Percentiles rank a stretch among this genome's conserved stretches.
These are phyloP conservation scores for Nemurella pictetii DNA, from an alignment of 2,888 invertebrate species.

Conservation along the genomic window DNA sequence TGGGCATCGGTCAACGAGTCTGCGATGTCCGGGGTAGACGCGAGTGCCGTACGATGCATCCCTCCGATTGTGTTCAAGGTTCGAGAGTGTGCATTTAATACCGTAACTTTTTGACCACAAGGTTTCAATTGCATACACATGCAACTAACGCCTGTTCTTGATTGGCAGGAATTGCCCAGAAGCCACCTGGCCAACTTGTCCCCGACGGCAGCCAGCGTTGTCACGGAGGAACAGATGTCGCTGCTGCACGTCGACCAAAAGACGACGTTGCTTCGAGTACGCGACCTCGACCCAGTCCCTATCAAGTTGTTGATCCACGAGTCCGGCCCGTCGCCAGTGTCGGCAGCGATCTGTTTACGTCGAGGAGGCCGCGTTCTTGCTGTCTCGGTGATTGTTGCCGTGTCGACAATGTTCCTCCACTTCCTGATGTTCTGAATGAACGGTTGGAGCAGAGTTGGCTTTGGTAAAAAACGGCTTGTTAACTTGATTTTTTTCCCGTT, in stretches of 20 bases:
- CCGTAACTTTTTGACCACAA: not conserved
- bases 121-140: not conserved
- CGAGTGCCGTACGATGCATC: conserved; percentile 36
- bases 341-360: not conserved
- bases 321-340: not conserved
- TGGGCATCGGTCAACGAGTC: not conserved
- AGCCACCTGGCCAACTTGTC: conserved; percentile 29
- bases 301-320: not conserved
- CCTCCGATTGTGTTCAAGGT: conserved; percentile 35
- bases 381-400: not conserved
- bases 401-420: not conserved
- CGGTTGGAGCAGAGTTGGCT: too few relatives aligned
- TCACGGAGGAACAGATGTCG: conserved; percentile 28
- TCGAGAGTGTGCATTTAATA: not conserved
- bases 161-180: conserved; percentile 24
- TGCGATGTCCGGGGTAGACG: conserved; percentile 30
- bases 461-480: too few relatives aligned
- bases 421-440: not conserved
- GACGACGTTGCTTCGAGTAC: not conserved
- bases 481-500: too few relatives aligned
- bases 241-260: conserved; percentile 22
- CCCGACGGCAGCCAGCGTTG: conserved; percentile 24
- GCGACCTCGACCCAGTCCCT: not conserved
- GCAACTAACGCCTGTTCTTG: not conserved
- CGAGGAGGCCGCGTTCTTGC: not conserved